Evolutionary conservation across 2,888 invertebrate species (phyloP), one percentile per base, ranked within the genome.

Genomic region (Microplitis manilae): DNA sequence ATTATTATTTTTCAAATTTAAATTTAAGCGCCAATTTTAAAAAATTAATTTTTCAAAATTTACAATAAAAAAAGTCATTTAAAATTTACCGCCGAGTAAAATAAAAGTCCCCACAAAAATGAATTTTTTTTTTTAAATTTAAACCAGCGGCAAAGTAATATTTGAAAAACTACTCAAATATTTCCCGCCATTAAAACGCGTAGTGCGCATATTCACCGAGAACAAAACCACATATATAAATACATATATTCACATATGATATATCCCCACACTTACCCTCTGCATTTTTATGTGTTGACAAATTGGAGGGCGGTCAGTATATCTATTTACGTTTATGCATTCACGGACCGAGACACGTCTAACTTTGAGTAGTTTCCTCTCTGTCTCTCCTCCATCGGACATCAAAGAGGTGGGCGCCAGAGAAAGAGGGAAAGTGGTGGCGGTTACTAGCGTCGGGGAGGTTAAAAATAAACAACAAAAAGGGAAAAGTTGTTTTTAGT

Each of bases 381-480:
- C 6, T 50, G 13, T 50, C 50, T 50, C 67, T 50, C 30, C 30
- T 30, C 4, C 30, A 30, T 30, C 30, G 30, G 30, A 30, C 30
- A 30, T 30, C 30, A 30, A 30, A 30, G 30, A 68, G 30, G 72
- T 30, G 65, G 61, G 60, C 60, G 60, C 13, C 20, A 17, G 40
- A 50, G 62, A 5, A 17, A 50, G 50, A 59, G 38, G 40, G 38
- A 40, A 50, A 13, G 50, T 50, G 64, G 40, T 41, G 59, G n/a
- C 72, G 64, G 20, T 15, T 61, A 9, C 8, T 40, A 39, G 41
- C 77, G 78, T 77, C 77, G 77, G 69, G 40, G 78, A 75, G 70
- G 41, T 81, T 82, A 82, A 81, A 82, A 82, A 82, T 82, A 82
- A 82, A 81, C 80, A 81, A 50, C 50, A 81, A 82, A 79, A 60